Evolutionary conservation across 2,797 vertebrate species (phyloP).

Genomic region (Chrysocyon brachyurus): DNA sequence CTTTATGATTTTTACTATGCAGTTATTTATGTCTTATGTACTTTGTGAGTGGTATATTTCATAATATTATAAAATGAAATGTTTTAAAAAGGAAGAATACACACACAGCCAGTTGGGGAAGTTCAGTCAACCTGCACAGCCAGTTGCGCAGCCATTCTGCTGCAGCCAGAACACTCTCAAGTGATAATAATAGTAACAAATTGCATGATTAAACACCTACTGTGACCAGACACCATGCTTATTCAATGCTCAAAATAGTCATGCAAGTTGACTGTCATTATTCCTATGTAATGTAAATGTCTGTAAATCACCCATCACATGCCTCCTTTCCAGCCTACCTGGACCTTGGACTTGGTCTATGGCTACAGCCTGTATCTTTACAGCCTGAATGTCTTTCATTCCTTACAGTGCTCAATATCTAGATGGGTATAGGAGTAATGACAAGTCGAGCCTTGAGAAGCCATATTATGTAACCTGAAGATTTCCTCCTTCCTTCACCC

Average conservation of each 20-base stretch:
- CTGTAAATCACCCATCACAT: not conserved
- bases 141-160: too few species aligned
- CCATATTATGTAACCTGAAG: not conserved
- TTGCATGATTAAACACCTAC: not conserved
- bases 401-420: not conserved
- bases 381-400: not conserved
- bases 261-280: not conserved
- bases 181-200: not conserved
- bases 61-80: not conserved
- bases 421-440: not conserved
- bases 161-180: not conserved
- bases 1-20: not conserved
- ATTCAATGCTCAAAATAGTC: not conserved
- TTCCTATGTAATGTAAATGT: not conserved
- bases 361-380: not conserved
- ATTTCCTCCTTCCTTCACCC: not conserved
- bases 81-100: not conserved
- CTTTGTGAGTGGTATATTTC: not conserved
- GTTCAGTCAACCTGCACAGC: not conserved
- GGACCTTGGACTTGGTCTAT: not conserved
- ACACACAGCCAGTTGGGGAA: not conserved
- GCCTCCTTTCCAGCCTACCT: not conserved
- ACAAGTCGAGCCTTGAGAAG: not conserved
- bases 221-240: not conserved
- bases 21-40: not conserved